phyloP scores from a whole-genome alignment of 2,888 invertebrate genomes.

The Eueremaeus valkanovi region DNA sequence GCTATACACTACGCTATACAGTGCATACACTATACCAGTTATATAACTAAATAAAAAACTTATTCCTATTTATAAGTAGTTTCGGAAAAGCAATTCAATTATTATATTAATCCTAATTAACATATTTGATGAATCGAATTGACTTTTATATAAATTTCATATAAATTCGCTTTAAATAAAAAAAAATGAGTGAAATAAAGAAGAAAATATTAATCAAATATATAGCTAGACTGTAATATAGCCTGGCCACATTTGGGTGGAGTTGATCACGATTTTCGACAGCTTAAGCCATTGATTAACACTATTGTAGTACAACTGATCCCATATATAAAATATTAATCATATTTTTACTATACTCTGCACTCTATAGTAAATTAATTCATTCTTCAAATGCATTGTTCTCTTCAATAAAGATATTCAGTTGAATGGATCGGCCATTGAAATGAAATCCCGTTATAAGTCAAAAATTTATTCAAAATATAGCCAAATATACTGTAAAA shows the following conservation, averaged over 20 bases:
- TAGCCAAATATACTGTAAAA: neutral
- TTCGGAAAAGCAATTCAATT: no score
- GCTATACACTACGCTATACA: neutral
- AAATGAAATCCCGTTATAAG: neutral
- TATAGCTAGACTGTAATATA: neutral
- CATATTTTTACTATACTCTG: no score
- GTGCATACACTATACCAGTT: no score
- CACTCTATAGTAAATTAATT: no score
- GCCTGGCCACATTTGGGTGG: neutral
- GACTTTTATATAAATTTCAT: no score
- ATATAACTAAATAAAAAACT: neutral
- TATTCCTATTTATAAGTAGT: neutral
- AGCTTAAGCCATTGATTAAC: neutral
- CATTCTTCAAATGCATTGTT: no score
- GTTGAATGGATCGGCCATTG: neutral
- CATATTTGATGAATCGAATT: no score
- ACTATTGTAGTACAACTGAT: neutral
- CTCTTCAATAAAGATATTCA: no score
- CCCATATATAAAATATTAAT: neutral
- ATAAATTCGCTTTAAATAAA: neutral
- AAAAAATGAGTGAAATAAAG: neutral
- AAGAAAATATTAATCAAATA: neutral
- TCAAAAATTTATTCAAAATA: neutral
- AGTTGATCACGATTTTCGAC: constrained; percentile 14
- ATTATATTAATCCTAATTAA: no score